Conservation (phyloP, 2,113 vertebrate genomes). For the Mesitornis unicolor region DNA sequence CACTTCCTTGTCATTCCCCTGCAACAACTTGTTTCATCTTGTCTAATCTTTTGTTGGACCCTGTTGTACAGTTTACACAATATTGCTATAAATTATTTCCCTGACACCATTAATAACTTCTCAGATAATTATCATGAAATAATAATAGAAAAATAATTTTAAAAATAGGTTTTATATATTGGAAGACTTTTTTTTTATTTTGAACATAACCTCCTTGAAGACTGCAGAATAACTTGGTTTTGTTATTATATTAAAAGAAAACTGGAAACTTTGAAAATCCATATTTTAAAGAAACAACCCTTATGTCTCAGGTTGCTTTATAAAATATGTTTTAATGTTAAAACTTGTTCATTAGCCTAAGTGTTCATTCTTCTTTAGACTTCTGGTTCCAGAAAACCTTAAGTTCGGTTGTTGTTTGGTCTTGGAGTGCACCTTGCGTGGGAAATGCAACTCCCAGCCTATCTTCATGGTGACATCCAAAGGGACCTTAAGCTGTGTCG, state of each 20-base stretch:
- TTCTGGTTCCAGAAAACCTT: not conserved
- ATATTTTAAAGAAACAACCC: not conserved
- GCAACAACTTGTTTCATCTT: conserved; percentile 20
- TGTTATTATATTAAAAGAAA: not conserved
- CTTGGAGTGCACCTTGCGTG: not conserved
- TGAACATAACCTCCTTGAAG: not conserved
- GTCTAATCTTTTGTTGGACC: not conserved
- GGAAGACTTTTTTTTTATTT: not conserved
- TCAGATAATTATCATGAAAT: not conserved
- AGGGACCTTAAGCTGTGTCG: not conserved
- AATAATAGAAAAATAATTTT: not conserved
- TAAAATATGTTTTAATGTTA: not conserved
- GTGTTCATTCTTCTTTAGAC: not conserved
- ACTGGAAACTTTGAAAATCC: not conserved
- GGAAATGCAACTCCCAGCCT: not conserved
- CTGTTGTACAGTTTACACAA: not conserved
- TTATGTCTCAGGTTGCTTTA: not conserved
- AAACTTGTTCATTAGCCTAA: not conserved
- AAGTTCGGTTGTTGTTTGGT: not conserved
- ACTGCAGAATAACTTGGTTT: not conserved
- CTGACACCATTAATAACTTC: not conserved
- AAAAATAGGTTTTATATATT: not conserved
- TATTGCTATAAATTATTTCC: not conserved
- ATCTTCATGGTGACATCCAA: not conserved
- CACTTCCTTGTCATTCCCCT: not conserved